Base-by-base conservation (phyloP, 2,888 invertebrate genomes). In the Autographa pulchrina region DNA sequence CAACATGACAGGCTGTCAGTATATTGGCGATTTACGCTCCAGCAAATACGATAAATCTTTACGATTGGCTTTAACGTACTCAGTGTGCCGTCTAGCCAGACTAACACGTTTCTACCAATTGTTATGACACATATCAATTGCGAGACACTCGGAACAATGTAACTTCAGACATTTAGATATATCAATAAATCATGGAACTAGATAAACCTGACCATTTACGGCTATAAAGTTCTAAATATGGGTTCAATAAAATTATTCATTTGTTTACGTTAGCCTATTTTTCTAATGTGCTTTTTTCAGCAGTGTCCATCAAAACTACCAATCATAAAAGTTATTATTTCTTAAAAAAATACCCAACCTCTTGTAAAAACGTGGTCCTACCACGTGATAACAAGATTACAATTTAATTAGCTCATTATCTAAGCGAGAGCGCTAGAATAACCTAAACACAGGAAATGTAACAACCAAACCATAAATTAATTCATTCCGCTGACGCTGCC, bases 1-100 rank as follows among this genome's bases (percentile, higher is more conserved):
- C 6, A 48, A 48, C 48, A n/a, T 7, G 48, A 48, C n/a, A 48
- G n/a, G 48, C n/a, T n/a, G 48, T 48, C 48, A 48, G 48, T n/a
- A n/a, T 48, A 48, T 48, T n/a, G n/a, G 48, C 48, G 48, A n/a
- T n/a, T 48, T 48, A 48, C 48, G 48, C n/a, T 48, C 48, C n/a
- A 48, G 48, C 48, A 48, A 48, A n/a, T n/a, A n/a, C 48, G n/a
- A 48, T 48, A 48, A 48, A 48, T n/a, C 48, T 48, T 48, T 48
- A 48, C 48, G 48, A 48, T 48, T 48, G 48, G 48, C 48, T 48
- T 48, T 48, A 48, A 48, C 48, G 48, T 48, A n/a, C 48, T 48
- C 48, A 48, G 48, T 48, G 43, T 43, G n/a, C n/a, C 48, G 48
- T 48, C 48, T 48, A 48, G 48, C 48, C n/a, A 48, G 48, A n/a